These are phyloP conservation scores for Shinisaurus crocodilurus DNA, from an alignment of 2,113 vertebrate species.

Conservation along the genomic window DNA sequence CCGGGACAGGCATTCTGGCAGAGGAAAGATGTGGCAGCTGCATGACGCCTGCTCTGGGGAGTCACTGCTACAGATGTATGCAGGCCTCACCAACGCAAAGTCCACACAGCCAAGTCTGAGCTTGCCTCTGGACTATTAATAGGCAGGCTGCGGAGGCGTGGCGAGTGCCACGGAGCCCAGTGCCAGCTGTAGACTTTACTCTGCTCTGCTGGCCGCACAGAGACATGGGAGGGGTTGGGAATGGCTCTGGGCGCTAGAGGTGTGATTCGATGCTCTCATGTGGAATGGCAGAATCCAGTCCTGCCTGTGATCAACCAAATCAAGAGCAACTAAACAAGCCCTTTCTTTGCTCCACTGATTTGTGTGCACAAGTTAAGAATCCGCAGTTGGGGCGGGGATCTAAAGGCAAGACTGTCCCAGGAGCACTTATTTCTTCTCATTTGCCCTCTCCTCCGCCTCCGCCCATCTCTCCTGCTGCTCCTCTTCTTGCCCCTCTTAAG, in stretches of 20 bases:
- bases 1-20: neutral
- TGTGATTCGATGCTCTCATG: neutral
- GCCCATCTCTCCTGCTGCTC: neutral
- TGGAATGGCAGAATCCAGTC: neutral
- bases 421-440: too few species aligned
- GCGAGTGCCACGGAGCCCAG: neutral
- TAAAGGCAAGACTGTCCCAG: too few species aligned
- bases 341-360: neutral
- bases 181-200: neutral
- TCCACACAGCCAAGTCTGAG: neutral
- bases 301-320: neutral
- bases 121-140: too few species aligned
- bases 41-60: neutral
- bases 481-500: neutral
- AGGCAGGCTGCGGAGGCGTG: neutral
- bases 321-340: neutral
- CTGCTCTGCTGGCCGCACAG: neutral
- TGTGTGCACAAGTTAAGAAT: neutral
- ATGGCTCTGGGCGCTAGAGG: neutral
- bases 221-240: neutral
- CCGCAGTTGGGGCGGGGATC: neutral
- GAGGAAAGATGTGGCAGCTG: neutral
- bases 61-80: too few species aligned
- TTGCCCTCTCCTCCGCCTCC: neutral
- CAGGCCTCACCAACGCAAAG: neutral